These are phyloP conservation scores for Corvus hawaiiensis DNA, from an alignment of 2,113 vertebrate species.

Conservation along the genomic window DNA sequence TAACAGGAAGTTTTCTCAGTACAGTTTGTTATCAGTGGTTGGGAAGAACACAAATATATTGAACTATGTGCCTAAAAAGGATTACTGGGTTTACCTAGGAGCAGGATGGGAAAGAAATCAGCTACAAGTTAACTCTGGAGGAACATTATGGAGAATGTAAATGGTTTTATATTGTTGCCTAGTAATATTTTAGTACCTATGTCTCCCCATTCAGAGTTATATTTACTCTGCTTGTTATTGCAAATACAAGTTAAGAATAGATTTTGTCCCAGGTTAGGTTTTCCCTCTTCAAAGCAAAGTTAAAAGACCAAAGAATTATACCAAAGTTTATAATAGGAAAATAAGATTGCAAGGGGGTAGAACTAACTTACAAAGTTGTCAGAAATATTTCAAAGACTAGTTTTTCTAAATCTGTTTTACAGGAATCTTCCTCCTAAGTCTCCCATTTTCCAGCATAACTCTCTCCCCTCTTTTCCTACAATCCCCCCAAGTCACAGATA, in stretches of 20 bases:
- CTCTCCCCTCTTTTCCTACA: not conserved
- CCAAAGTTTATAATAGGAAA: not conserved
- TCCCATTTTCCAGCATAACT: not conserved
- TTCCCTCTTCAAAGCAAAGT: not conserved
- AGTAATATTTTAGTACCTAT: not conserved
- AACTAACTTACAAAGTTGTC: not conserved
- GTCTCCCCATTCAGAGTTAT: not conserved
- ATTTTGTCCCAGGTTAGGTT: not conserved
- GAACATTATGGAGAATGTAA: not conserved
- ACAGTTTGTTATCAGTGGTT: not conserved
- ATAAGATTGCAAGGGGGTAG: not conserved
- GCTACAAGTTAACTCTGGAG: not conserved
- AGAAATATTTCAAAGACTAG: not conserved
- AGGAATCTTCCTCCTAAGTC: not conserved
- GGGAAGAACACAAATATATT: not conserved
- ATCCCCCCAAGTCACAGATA: rapidly evolving
- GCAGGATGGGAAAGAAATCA: not conserved
- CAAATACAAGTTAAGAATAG: not conserved
- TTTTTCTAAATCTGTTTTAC: not conserved
- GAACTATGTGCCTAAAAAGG: not conserved
- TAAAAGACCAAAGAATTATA: not conserved
- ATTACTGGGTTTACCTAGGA: not conserved
- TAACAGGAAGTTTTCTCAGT: not conserved
- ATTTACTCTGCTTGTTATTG: not conserved
- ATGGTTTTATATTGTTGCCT: not conserved